Base-by-base conservation (phyloP, 2,797 vertebrate genomes). In the Hoplostethus mediterraneus region DNA sequence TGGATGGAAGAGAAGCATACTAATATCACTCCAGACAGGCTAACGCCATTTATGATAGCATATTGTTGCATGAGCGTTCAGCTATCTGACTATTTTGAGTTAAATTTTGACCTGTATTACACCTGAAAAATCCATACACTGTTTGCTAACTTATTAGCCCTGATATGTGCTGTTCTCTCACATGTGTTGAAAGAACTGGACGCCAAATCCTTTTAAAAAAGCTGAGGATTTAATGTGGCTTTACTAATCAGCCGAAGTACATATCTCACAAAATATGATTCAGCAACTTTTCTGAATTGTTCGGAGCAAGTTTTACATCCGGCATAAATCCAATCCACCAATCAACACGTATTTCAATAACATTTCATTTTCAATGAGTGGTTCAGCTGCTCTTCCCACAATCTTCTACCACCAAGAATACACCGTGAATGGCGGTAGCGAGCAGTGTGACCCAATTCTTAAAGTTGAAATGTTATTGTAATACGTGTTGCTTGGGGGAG, bases 21-120 rank as follows among this genome's bases (percentile, higher is more conserved):
- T 40, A 10, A 10, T 14, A 30, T 63, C 30, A 49, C 11, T 74
- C 6, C 9, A 55, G 53, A 0, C 6, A 30, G 40, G 40, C 8
- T 13, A 14, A 30, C 60, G 30, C 14, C 55, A 54, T 36, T 57
- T 8, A 52, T 38, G 62, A 40, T 40, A 40, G 49, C 55, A 68
- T 36, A 17, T 60, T 13, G 16, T 66, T 63, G 1, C 47, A 36
- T 48, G 28, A 48, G 13, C 38, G 56, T 57, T 36, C 8, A 9
- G 38, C 38, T 40, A 11, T 40, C 10, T 54, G 31, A 10, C 14
- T 42, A 11, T 38, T 55, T 28, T 52, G 30, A 57, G 13, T 11
- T 10, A 44, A 25, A 40, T 40, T 40, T 40, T 40, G 38, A 40
- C 10, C 8, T 11, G 38, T 3, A 40, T 3, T 9, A 17, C 38